Base-by-base conservation (phyloP, 2,797 vertebrate genomes). In the Tinamus major region DNA sequence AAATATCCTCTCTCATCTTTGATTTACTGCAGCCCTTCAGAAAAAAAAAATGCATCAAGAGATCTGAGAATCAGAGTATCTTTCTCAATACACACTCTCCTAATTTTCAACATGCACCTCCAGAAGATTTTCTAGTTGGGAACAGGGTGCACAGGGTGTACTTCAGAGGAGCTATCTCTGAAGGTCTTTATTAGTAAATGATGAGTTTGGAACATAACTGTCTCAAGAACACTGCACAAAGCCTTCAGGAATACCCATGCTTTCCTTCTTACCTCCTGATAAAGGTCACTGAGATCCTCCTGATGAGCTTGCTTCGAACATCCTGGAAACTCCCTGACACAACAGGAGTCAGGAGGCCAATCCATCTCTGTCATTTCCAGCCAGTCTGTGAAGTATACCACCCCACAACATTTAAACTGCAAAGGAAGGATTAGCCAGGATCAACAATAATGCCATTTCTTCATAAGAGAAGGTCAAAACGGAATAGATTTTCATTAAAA, bases 361-460 rank as follows among this genome's bases (percentile, higher is more conserved):
- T 99, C 99, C 99, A 99, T 98, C 96, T 99, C 99, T 6, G 99
- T 99, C 99, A 99, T 99, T 98, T 99, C 99, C 96, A 99, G 96
- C 99, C 99, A 99, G 95, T 99, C 99, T 9, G 99, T 99, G 97
- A 99, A 99, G 98, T 99, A 99, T 83, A 99, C 99, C 70, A 99
- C 99, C 15, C 99, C 99, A 35, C 99, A 99, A 96, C 99, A 99
- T 91, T 99, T 98, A 96, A 99, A 99, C 99, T 99, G 97, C 51
- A 97, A 97, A 94, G 93, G 63, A 97, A 95, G 56, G 63, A 80
- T 90, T 87, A 67, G 41, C 71, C 61, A 95, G 89, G 31, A 92
- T 97, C 85, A 97, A 95, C 89, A 94, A 96, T 55, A 78, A 72
- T 79, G 33, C n/a, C 85, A 69, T 19, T 80, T 70, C 39, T 79